Base-by-base conservation (phyloP, 53 echinoderm and acorn worm species). In the Holothuria leucospilota region DNA sequence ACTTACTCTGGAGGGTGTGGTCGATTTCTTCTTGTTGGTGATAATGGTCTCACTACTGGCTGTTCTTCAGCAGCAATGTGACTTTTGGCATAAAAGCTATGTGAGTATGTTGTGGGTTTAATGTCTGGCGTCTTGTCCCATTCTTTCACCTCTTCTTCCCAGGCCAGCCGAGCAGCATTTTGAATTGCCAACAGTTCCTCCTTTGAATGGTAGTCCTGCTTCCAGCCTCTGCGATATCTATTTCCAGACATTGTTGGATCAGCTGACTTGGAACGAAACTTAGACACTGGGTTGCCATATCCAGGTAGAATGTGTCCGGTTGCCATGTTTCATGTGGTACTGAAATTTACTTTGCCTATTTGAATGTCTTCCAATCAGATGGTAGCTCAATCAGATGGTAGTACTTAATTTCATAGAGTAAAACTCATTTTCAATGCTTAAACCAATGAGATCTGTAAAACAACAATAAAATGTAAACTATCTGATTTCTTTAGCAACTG, bases 1-100 rank as follows among this genome's bases (percentile, higher is more conserved):
- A 92, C 97, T 91, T 86, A 97, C 97, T 91, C 88, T 89, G 93
- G 90, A 40, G 98, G 98, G 67, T 98, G 98, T 5, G 98, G 98
- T 88, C 93, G 93, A 88, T 98, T 98, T 71, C 97, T 91, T 62
- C 98, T 93, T 4, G 91, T 91, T 13, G 98, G 93, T 25, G 98
- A 98, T 38, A 90, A 34, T 51, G 98, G 98, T 66, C 95, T 88
- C 67, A 95, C 89, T 58, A 82, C 71, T 8, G 92, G 88, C n/a
- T 82, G 72, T 20, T 86, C 87, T 18, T 92, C 91, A 29, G 72
- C n/a, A 28, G 88, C 63, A 18, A 94, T 82, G 24, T 79, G 85
- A 23, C 77, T 88, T 65, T 96, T 94, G 39, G 84, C 77, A 71
- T 94, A 96, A 82, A 70, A 96, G 82, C 89, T 89, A 64, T 98